Evolutionary conservation across 1,140 invertebrate genomes (phyloP).

Genomic region (Panonychus citri): DNA sequence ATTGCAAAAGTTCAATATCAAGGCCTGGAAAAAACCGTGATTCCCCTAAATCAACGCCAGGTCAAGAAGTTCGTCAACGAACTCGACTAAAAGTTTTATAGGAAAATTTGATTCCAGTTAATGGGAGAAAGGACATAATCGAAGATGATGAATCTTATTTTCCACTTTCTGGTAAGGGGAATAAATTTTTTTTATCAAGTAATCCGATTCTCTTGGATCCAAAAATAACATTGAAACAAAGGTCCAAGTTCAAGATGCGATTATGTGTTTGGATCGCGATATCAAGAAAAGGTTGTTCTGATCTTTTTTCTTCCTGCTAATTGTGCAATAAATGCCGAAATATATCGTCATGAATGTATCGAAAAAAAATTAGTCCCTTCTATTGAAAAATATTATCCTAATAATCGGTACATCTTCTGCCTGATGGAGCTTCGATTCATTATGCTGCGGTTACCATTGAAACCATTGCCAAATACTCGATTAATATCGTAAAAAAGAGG

Average conservation of each 20-base stretch:
- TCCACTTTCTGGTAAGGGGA: background rate
- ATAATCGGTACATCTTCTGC: conserved; percentile 1
- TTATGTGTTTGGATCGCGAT: conserved; percentile 1
- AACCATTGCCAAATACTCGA: background rate
- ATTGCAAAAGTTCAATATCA: too few relatives aligned
- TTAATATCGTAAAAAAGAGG: background rate
- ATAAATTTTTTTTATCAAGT: background rate
- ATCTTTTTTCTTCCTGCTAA: background rate
- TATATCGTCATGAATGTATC: background rate
- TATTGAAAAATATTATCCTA: background rate
- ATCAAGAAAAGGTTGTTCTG: background rate
- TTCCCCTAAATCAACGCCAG: background rate
- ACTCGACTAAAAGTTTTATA: background rate
- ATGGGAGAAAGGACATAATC: background rate
- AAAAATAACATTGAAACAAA: background rate
- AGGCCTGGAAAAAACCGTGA: too few relatives aligned
- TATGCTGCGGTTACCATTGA: background rate
- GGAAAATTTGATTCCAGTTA: background rate
- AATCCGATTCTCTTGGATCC: background rate
- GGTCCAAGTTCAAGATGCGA: background rate
- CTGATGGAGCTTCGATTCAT: background rate
- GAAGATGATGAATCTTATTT: conserved; percentile 4
- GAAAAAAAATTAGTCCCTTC: background rate
- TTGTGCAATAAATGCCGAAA: background rate
- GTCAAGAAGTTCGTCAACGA: background rate